Percentiles rank a stretch among this genome's conserved stretches.
Conservation (phyloP, 2,888 invertebrate genomes). For the Tethea ocularis region DNA sequence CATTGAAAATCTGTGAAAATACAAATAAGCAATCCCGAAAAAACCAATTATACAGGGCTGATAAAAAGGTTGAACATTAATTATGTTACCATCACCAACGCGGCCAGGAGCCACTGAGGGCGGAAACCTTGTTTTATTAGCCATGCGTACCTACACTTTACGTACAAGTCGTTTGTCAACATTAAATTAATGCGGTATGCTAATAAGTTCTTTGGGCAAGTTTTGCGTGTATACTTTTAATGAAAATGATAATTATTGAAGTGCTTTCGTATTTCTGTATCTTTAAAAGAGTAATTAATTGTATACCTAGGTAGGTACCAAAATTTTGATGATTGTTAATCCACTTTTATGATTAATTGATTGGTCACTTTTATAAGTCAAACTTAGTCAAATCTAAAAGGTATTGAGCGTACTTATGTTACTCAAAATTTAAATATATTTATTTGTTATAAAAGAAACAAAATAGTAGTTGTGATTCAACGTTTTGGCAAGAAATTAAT, state of each 20-base stretch:
- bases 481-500: too few species aligned
- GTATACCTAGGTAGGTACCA: too few species aligned
- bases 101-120: conserved; percentile 31
- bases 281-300: too few species aligned
- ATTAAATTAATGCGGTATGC: conserved; percentile 29
- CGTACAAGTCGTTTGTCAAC: conserved; percentile 39
- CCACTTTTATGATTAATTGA: too few species aligned
- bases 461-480: too few species aligned
- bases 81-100: conserved; percentile 41
- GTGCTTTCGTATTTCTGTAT: not conserved
- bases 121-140: conserved; percentile 43
- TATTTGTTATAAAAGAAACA: too few species aligned
- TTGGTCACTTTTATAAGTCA: too few species aligned
- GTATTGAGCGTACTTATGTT: too few species aligned
- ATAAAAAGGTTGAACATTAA: conserved; percentile 58
- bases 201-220: not conserved
- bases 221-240: not conserved
- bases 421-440: too few species aligned
- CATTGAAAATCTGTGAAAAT: conserved; percentile 2
- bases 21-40: conserved; percentile 22
- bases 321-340: too few species aligned
- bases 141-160: conserved; percentile 16
- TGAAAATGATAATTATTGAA: not conserved
- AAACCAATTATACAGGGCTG: conserved; percentile 41
- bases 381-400: too few species aligned